Evolutionary conservation across 2,113 vertebrate species (phyloP), one percentile per base, ranked within the genome.

Genomic region (Ophiodon elongatus): DNA sequence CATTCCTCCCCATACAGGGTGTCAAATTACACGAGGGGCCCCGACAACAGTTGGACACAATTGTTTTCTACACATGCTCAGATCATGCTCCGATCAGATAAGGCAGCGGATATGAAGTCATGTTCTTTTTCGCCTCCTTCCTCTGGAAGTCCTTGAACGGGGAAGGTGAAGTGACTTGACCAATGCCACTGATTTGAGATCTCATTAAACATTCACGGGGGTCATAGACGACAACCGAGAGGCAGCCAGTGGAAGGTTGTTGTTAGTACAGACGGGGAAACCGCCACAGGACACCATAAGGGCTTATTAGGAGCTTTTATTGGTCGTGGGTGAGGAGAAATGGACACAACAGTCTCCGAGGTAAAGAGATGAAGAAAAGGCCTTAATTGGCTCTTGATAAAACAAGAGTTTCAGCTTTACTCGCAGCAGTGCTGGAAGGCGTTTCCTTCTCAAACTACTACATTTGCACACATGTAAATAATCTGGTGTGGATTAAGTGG

Each of bases 1-100:
- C 80, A 79, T 76, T 80, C 76, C 66, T 65, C 50, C 77, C 63
- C 67, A 50, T 79, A 50, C 63, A 27, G 4, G 52, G 91, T 88
- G 82, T 93, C 89, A 66, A 5, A 63, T 92, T 93, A 92, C 91
- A 79, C 0, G 63, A 73, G 84, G 73, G 86, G 79, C 47, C 79
- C n/a, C n/a, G 41, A 71, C 72, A 66, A 71, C 89, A 85, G 86
- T 82, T 76, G 69, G 79, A 88, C 84, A 89, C 91, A 85, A 93
- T 92, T 91, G 91, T 89, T 92, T 91, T 86, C 89, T 80, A 77
- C 90, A 91, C 85, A 88, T 54, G 88, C 85, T 75, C 67, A 33
- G 66, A 69, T 50, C 27, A 31, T 1, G 43, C 68, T 54, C 68
- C 7, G 76, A 85, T 91, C 80, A 88, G 90, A 93, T 90, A 91